These are phyloP conservation scores for Plectropomus leopardus DNA, from an alignment of 2,113 vertebrate genomes.

Conservation along the genomic window DNA sequence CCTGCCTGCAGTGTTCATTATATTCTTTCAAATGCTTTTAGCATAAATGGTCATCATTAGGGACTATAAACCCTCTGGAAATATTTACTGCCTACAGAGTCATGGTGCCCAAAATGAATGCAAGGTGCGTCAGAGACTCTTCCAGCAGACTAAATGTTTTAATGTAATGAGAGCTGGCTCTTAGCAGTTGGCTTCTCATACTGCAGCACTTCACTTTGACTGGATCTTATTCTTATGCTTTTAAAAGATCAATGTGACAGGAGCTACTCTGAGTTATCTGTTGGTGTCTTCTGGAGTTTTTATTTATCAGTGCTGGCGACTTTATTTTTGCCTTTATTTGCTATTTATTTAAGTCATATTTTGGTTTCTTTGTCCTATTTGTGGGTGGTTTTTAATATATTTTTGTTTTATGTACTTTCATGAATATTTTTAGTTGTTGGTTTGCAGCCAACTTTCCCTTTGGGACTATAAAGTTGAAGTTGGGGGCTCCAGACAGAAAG, in stretches of 20 bases:
- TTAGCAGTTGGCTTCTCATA: neutral
- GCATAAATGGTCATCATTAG: neutral
- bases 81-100: neutral
- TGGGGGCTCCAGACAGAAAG: conserved; percentile 20
- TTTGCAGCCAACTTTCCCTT: neutral
- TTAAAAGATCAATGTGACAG: conserved; percentile 4
- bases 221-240: neutral
- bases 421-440: conserved; percentile 32
- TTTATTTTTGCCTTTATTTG: conserved; percentile 14
- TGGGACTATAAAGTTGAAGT: conserved; percentile 3
- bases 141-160: neutral
- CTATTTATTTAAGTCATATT: conserved; percentile 10
- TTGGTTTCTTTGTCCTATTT: conserved; percentile 3
- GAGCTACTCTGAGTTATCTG: conserved; percentile 8
- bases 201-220: neutral
- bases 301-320: neutral
- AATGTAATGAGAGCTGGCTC: conserved; percentile 22
- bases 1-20: conserved; percentile 9
- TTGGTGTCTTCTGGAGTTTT: neutral
- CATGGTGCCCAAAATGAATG: neutral
- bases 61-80: neutral
- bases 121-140: neutral
- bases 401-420: conserved; percentile 28
- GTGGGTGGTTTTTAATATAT: neutral
- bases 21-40: neutral